Base-by-base conservation (phyloP, 2,888 invertebrate species). In the Eudasyphora cyanicolor region DNA sequence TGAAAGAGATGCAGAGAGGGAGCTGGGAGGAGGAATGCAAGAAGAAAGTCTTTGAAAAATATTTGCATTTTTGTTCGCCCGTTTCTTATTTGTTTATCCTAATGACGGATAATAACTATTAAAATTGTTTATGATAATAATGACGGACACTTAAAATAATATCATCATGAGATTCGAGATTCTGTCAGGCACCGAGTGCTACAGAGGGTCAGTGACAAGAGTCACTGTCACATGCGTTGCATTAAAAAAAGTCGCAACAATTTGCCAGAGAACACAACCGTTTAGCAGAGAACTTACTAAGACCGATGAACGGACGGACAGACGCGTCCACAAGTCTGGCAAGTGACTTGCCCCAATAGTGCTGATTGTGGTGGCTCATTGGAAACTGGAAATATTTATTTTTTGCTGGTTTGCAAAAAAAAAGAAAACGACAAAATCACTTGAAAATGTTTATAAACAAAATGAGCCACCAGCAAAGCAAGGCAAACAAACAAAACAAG, bases 21-120 rank as follows among this genome's bases (percentile, higher is more conserved):
- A n/a, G n/a, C n/a, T n/a, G n/a, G n/a, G n/a, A 38, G 12, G 38
- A 38, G 12, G 38, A 38, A 38, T 5, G 7, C 38, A 38, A 38
- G 6, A 32, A 38, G 7, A 38, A 38, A 32, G 8, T 32, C 38
- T 4, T n/a, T n/a, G 45, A 45, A n/a, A 8, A 32, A 32, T 32
- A 32, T 45, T 45, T 45, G 45, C 45, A 14, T 45, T n/a, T n/a
- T n/a, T n/a, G n/a, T n/a, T n/a, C n/a, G n/a, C n/a, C n/a, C n/a
- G n/a, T n/a, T n/a, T 45, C 45, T n/a, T n/a, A n/a, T 45, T 45
- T 45, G 45, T 45, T 45, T 45, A 45, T 45, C 45, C n/a, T 45
- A 45, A 45, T n/a, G 45, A 45, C 45, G n/a, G n/a, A n/a, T 6
- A n/a, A 45, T n/a, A 45, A 45, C 45, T n/a, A 45, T 45, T 45